Percentiles rank a stretch among this genome's conserved stretches.
phyloP scores from a whole-genome alignment of 2,888 invertebrate species.

The Andrena bucephala region DNA sequence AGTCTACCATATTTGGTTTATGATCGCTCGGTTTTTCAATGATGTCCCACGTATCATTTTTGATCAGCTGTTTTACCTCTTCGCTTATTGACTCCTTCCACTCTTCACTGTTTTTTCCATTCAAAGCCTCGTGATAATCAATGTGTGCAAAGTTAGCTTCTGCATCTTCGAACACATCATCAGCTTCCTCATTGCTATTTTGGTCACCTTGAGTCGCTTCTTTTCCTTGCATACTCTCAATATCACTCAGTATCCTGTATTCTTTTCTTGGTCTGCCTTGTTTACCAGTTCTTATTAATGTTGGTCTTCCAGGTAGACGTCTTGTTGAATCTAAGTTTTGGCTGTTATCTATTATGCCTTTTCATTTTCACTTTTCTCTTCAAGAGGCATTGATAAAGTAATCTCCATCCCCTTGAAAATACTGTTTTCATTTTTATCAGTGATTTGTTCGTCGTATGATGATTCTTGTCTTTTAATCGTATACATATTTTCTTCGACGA shows the following conservation, averaged over 20 bases:
- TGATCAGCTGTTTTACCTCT: neutral
- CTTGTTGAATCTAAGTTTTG: neutral
- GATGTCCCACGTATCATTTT: conserved; percentile 3
- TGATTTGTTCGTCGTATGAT: too few relatives aligned
- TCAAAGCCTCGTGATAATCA: neutral
- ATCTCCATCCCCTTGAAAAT: too few relatives aligned
- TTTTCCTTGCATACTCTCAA: neutral
- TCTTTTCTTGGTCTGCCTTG: neutral
- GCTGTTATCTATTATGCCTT: neutral
- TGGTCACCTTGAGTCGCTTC: neutral
- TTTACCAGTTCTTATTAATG: neutral
- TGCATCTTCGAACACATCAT: neutral
- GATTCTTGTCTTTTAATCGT: too few relatives aligned
- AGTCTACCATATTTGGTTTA: neutral
- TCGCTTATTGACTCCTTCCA: neutral
- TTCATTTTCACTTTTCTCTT: too few relatives aligned
- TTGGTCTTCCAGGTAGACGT: conserved; percentile 3
- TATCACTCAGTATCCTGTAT: too few relatives aligned
- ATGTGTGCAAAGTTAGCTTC: neutral
- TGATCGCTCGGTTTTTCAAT: neutral
- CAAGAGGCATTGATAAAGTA: too few relatives aligned
- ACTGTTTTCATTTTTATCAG: too few relatives aligned
- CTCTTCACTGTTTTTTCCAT: neutral
- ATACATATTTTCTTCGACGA: neutral
- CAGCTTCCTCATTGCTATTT: neutral